Conservation (phyloP, 2,797 vertebrate species). For the Sebastes diploproa region DNA sequence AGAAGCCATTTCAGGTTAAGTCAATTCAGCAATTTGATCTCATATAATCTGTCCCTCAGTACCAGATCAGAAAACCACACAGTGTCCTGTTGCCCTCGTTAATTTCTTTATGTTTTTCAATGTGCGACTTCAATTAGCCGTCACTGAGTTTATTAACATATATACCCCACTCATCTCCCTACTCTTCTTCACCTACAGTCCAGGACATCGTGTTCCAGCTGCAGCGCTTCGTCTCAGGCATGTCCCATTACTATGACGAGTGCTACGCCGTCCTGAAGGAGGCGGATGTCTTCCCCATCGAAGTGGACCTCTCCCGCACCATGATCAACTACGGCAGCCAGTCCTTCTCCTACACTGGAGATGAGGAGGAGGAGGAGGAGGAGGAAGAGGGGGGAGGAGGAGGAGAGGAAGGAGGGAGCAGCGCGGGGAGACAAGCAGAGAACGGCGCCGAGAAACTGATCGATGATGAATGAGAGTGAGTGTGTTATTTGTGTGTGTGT, state of each 20-base stretch:
- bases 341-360: constrained; percentile 82
- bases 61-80: not conserved
- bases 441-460: constrained; percentile 85
- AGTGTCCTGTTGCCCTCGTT: not conserved
- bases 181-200: constrained; percentile 77
- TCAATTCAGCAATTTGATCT: not conserved
- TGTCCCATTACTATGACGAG: constrained; percentile 96
- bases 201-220: constrained; percentile 99
- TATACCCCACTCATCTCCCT: not conserved
- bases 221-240: constrained; percentile 96
- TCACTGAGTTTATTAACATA: not conserved
- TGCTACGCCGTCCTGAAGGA: constrained; percentile 94
- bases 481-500: not conserved
- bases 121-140: not conserved
- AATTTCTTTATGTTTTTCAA: not conserved
- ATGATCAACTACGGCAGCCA: constrained; percentile 92
- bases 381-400: constrained; percentile 34
- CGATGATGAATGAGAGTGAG: constrained; percentile 79
- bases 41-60: not conserved
- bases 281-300: constrained; percentile 97
- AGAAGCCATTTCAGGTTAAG: not conserved
- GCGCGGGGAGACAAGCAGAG: constrained; percentile 55
- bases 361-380: constrained; percentile 79
- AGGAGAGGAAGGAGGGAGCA: constrained; percentile 39
- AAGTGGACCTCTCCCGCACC: constrained; percentile 96